phyloP scores from a whole-genome alignment of 2,797 vertebrate genomes.

The Onychomys arenicola region DNA sequence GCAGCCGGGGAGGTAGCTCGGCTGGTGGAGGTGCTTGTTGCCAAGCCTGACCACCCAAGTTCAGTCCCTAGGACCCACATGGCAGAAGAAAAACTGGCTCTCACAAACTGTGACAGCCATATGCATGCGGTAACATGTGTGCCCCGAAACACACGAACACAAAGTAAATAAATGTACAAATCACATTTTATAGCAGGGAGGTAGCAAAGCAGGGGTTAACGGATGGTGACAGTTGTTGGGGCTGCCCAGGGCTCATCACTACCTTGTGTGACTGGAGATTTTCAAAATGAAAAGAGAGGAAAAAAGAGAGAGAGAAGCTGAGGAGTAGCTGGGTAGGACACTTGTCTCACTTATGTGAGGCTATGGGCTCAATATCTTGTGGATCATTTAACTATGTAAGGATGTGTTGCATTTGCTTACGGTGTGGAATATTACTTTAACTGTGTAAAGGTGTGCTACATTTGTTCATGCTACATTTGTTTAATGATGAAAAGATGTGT shows the following conservation, averaged over 20 bases:
- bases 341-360: background rate
- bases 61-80: background rate
- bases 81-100: background rate
- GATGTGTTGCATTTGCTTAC: too few species aligned
- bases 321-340: background rate
- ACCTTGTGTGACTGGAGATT: background rate
- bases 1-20: background rate
- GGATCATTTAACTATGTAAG: too few species aligned
- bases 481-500: background rate
- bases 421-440: too few species aligned
- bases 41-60: background rate
- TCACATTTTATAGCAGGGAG: background rate
- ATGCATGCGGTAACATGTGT: too few species aligned
- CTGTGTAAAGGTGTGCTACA: too few species aligned
- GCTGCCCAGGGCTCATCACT: accelerated
- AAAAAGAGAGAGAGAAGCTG: background rate
- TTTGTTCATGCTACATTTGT: background rate
- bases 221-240: background rate
- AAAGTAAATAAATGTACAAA: background rate
- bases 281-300: background rate
- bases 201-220: background rate
- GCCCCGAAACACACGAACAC: background rate
- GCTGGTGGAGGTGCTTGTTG: background rate
- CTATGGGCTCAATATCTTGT: background rate
- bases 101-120: too few species aligned